Evolutionary conservation across 1,140 invertebrate species (phyloP).

Genomic region (Ooceraea biroi): DNA sequence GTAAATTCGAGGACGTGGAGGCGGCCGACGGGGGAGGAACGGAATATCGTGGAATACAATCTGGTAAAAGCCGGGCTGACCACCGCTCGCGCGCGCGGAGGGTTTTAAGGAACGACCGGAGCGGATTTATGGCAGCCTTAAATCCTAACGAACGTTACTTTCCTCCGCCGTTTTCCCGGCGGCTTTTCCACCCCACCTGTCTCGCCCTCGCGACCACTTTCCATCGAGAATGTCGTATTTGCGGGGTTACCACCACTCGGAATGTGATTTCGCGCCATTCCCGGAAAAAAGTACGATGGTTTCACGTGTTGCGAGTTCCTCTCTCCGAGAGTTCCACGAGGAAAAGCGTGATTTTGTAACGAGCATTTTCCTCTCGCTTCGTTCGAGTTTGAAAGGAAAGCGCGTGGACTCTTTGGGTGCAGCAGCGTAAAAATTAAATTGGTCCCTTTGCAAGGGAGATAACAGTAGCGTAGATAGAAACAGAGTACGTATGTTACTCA

Average conservation of each 20-base stretch:
- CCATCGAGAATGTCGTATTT: slow-evolving; percentile 55
- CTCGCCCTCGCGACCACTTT: slow-evolving; percentile 11
- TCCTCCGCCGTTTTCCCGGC: slow-evolving; percentile 37
- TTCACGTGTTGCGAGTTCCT: neutral
- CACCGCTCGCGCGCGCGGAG: slow-evolving; percentile 57
- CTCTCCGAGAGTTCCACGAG: neutral
- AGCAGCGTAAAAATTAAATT: neutral
- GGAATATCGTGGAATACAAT: slow-evolving; percentile 79
- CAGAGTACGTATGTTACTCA: no score
- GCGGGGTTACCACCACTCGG: slow-evolving; percentile 30
- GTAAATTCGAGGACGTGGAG: slow-evolving; percentile 60
- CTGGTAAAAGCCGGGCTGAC: slow-evolving; percentile 81
- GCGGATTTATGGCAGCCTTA: slow-evolving; percentile 82
- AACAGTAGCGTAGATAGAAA: no score
- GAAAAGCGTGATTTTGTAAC: slow-evolving; percentile 9
- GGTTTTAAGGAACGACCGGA: slow-evolving; percentile 77
- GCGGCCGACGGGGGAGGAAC: slow-evolving; percentile 39
- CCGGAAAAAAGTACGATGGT: slow-evolving; percentile 10
- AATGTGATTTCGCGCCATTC: slow-evolving; percentile 22
- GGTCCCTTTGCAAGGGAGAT: neutral
- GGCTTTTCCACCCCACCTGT: slow-evolving; percentile 4
- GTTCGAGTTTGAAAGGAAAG: neutral
- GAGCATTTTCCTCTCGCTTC: neutral
- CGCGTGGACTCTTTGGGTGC: neutral
- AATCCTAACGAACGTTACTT: slow-evolving; percentile 75